Evolutionary conservation across 2,888 invertebrate genomes (phyloP).

Genomic region (Noctuana brunneofusca): DNA sequence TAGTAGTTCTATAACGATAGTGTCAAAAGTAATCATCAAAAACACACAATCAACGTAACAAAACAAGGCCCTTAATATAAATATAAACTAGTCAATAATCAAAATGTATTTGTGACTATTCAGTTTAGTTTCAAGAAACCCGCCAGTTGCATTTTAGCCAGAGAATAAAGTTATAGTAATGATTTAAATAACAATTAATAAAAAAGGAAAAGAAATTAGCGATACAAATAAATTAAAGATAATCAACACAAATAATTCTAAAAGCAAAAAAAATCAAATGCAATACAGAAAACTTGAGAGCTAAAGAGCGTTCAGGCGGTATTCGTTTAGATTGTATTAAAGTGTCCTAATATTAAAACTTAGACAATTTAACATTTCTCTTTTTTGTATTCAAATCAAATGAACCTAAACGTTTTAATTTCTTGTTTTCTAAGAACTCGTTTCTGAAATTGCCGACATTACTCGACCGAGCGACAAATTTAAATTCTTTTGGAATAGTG

Average conservation of each 20-base stretch:
- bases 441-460: constrained; percentile 61
- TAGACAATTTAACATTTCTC: constrained; percentile 63
- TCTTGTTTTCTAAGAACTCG: constrained; percentile 57
- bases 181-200: not conserved
- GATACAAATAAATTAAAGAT: not conserved
- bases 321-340: not conserved
- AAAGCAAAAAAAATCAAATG: not conserved
- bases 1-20: not conserved
- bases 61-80: not conserved
- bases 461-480: constrained; percentile 63
- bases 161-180: not conserved
- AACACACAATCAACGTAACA: not conserved
- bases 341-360: constrained; percentile 53
- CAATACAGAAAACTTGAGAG: not conserved
- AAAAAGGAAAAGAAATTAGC: not conserved
- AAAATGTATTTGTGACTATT: not conserved
- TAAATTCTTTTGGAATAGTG: constrained; percentile 57
- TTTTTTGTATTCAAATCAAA: constrained; percentile 65
- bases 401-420: constrained; percentile 62
- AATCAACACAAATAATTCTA: not conserved
- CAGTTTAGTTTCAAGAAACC: not conserved
- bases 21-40: not conserved
- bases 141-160: too few species aligned
- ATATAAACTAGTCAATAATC: not conserved
- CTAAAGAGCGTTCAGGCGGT: constrained; percentile 16